Evolutionary conservation across 2,113 vertebrate species (phyloP).

Genomic region (Kryptolebias marmoratus): DNA sequence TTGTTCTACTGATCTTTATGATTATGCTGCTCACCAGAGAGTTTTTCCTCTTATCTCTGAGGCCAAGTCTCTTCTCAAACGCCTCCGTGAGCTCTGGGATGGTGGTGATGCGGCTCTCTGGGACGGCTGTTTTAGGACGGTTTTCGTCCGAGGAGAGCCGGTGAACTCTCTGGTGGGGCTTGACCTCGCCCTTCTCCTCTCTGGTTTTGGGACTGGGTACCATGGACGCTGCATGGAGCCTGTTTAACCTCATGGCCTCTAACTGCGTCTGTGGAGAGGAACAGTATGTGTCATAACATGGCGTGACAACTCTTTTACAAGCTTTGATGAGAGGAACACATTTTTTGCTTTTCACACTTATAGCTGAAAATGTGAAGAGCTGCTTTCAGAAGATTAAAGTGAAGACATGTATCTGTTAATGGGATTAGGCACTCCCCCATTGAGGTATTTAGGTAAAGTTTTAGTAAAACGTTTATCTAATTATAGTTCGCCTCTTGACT

Average conservation of each 20-base stretch:
- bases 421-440: conserved; percentile 15
- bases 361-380: background rate
- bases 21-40: conserved; percentile 78
- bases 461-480: conserved; percentile 3
- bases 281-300: background rate
- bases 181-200: conserved; percentile 79
- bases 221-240: conserved; percentile 75
- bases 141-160: conserved; percentile 78
- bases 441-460: conserved; percentile 46
- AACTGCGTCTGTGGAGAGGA: conserved; percentile 78
- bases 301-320: background rate
- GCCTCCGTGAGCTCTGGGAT: conserved; percentile 86
- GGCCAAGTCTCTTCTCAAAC: conserved; percentile 82
- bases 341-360: no score
- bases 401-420: conserved; percentile 2
- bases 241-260: conserved; percentile 80
- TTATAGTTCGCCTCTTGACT: conserved; percentile 25
- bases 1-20: background rate
- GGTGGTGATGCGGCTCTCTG: conserved; percentile 77
- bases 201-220: conserved; percentile 74
- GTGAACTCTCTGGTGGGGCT: conserved; percentile 70
- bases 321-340: background rate
- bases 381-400: background rate
- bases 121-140: conserved; percentile 61
- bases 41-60: conserved; percentile 76